Percentiles rank a stretch among this genome's conserved stretches.
phyloP scores from a whole-genome alignment of 30 jellyfish, hydroid and myxozoan genomes.

The Aurelia sp. region DNA sequence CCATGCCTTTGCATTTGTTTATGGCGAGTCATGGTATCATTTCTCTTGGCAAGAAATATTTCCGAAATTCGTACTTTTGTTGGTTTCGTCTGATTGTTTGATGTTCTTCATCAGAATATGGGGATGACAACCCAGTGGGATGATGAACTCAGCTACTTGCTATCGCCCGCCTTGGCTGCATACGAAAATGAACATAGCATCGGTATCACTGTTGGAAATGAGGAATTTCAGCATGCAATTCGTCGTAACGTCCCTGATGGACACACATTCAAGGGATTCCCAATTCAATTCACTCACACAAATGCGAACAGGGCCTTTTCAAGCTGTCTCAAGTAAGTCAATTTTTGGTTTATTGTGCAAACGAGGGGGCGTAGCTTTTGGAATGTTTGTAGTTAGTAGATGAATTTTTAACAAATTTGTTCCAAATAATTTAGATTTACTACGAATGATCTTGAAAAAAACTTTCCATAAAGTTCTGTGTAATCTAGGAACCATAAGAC shows the following conservation, averaged over 20 bases:
- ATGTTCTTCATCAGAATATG: slow-evolving; percentile 54
- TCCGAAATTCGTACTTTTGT: too few relatives aligned
- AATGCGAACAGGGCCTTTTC: slow-evolving; percentile 86
- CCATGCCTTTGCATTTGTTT: too few relatives aligned
- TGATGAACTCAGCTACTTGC: slow-evolving; percentile 82
- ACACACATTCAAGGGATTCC: slow-evolving; percentile 97
- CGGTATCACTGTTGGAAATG: slow-evolving; percentile 94
- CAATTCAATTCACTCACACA: slow-evolving; percentile 87
- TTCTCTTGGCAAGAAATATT: too few relatives aligned
- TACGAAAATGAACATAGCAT: slow-evolving; percentile 84
- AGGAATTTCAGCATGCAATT: slow-evolving; percentile 93
- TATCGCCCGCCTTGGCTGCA: slow-evolving; percentile 95
- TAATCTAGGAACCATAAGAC: too few relatives aligned
- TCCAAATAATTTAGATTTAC: too few relatives aligned
- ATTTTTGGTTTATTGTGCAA: too few relatives aligned
- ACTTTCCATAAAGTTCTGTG: too few relatives aligned
- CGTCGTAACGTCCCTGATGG: slow-evolving; percentile 95
- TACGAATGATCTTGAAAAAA: too few relatives aligned
- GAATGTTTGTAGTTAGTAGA: too few relatives aligned
- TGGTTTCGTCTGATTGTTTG: not conserved
- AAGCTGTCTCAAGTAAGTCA: slow-evolving; percentile 79
- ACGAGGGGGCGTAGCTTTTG: too few relatives aligned
- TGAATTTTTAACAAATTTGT: too few relatives aligned
- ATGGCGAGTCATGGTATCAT: too few relatives aligned
- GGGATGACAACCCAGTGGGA: slow-evolving; percentile 95